Conservation (phyloP, 2,797 vertebrate species). For the Hyperoplus immaculatus region DNA sequence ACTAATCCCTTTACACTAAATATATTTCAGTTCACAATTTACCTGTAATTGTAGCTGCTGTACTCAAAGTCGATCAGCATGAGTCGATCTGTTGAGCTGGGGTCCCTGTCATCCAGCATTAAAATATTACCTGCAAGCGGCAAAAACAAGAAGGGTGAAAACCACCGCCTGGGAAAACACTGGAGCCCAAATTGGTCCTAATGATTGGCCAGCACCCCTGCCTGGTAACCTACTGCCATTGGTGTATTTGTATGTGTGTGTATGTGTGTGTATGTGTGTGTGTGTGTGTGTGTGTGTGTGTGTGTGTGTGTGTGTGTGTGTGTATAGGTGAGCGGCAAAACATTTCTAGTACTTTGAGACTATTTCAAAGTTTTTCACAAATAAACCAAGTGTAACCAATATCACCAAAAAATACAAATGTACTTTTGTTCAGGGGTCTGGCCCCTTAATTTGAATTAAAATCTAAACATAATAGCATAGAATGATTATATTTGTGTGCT, state of each 20-base stretch:
- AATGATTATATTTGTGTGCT: neutral
- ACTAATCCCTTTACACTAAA: neutral
- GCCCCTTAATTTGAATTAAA: neutral
- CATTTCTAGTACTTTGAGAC: too few species aligned
- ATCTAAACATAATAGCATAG: neutral
- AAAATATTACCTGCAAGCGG: slow-evolving; percentile 90
- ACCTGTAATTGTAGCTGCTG: slow-evolving; percentile 99
- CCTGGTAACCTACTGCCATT: too few species aligned
- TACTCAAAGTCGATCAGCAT: slow-evolving; percentile 99
- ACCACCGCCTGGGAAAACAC: neutral
- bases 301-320: too few species aligned
- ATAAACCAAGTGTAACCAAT: neutral
- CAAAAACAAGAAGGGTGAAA: slow-evolving; percentile 19
- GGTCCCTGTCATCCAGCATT: slow-evolving; percentile 80
- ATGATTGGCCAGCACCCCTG: too few species aligned
- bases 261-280: too few species aligned
- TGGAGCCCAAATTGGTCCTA: too few species aligned
- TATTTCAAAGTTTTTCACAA: neutral
- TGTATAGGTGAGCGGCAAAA: too few species aligned
- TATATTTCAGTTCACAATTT: neutral
- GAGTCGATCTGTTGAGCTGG: slow-evolving; percentile 79
- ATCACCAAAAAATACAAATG: neutral
- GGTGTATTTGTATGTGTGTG: too few species aligned
- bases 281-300: too few species aligned
- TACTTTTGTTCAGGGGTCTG: neutral